Percentiles rank a stretch among this genome's conserved stretches.
Conservation (phyloP, 2,797 vertebrate species). For the Vespertilio murinus region DNA sequence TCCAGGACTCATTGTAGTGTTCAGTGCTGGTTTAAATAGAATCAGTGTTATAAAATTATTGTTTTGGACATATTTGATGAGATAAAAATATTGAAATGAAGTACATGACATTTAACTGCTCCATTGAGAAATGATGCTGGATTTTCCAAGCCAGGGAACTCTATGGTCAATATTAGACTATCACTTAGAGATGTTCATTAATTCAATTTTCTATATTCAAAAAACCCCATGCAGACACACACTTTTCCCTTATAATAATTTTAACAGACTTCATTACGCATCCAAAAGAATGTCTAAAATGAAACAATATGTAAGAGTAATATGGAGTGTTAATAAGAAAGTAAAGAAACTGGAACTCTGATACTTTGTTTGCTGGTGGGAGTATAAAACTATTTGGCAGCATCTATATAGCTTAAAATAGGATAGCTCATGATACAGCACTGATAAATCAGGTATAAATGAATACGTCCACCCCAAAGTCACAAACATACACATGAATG, state of each 20-base stretch:
- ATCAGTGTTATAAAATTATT: not conserved
- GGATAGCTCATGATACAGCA: not conserved
- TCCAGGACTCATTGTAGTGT: not conserved
- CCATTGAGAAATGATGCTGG: not conserved
- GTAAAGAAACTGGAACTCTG: not conserved
- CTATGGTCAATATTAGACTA: not conserved
- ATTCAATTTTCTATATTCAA: slow-evolving; percentile 4
- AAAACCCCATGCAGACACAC: not conserved
- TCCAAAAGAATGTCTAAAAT: not conserved
- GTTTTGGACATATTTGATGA: not conserved
- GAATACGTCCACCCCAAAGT: not conserved
- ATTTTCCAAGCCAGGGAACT: not conserved
- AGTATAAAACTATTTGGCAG: not conserved
- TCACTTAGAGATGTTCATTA: not conserved
- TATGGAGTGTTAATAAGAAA: not conserved
- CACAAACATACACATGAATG: not conserved
- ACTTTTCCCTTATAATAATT: not conserved
- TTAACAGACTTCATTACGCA: not conserved
- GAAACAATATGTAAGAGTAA: not conserved
- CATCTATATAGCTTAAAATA: not conserved
- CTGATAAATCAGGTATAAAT: not conserved
- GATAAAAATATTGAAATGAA: not conserved
- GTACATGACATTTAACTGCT: not conserved
- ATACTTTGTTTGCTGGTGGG: not conserved
- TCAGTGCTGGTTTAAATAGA: not conserved